These are phyloP conservation scores for Papilio demoleus DNA, from an alignment of 2,888 invertebrate genomes.

Conservation along the genomic window DNA sequence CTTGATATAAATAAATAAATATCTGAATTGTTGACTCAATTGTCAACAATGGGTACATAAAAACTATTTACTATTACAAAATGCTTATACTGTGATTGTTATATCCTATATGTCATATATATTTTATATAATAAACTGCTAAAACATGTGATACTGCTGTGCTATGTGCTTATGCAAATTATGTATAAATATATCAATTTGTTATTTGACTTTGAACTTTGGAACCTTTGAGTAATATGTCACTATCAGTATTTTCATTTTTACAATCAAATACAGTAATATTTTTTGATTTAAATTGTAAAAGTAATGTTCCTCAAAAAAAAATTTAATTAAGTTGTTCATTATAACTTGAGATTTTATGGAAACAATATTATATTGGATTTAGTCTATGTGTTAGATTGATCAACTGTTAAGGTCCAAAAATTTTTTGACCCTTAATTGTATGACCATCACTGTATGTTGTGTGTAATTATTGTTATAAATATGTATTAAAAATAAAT, in stretches of 20 bases:
- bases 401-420: neutral
- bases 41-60: neutral
- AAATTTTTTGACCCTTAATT: neutral
- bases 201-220: neutral
- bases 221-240: too few relatives aligned
- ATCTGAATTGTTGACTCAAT: too few relatives aligned
- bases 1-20: too few relatives aligned
- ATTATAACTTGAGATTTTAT: constrained; percentile 1
- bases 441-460: neutral
- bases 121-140: neutral
- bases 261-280: neutral
- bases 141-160: neutral
- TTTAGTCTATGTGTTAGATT: neutral
- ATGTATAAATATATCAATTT: neutral
- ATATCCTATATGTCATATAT: neutral
- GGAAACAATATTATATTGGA: neutral
- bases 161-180: neutral
- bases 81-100: neutral
- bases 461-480: too few relatives aligned
- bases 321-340: too few relatives aligned
- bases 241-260: neutral
- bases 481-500: too few relatives aligned
- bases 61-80: neutral
- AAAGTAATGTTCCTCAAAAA: too few relatives aligned
- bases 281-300: neutral